Percentiles rank a stretch among this genome's conserved stretches.
These are phyloP conservation scores for Chaetorhynchus papuensis DNA, from an alignment of 2,113 vertebrate genomes.

Conservation along the genomic window DNA sequence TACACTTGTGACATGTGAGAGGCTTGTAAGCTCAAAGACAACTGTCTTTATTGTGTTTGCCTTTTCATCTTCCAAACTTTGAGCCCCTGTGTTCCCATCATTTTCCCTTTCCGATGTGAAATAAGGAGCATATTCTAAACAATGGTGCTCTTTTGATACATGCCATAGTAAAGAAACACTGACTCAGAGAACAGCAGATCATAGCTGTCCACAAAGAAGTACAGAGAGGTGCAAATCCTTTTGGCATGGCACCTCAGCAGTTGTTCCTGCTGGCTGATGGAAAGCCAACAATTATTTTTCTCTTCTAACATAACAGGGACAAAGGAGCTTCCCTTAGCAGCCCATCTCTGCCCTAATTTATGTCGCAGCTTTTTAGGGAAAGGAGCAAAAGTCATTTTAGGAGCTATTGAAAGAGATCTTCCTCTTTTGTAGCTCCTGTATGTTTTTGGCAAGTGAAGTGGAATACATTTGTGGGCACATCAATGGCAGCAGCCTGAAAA, in stretches of 20 bases:
- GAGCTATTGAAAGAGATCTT: neutral
- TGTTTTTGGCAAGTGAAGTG: conserved; percentile 12
- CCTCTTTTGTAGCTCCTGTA: neutral
- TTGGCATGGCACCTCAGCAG: conserved; percentile 28
- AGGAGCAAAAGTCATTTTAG: conserved; percentile 48
- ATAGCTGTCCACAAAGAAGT: conserved; percentile 43
- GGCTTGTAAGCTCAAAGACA: conserved; percentile 52
- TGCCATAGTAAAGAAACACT: conserved; percentile 25
- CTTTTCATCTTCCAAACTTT: conserved; percentile 64
- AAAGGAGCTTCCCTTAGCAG: conserved; percentile 30
- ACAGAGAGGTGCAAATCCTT: conserved; percentile 54
- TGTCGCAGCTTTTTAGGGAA: conserved; percentile 37
- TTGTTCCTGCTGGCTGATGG: conserved; percentile 38
- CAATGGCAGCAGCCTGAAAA: neutral
- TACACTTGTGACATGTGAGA: conserved; percentile 54
- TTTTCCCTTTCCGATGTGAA: conserved; percentile 14
- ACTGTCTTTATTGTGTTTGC: conserved; percentile 53
- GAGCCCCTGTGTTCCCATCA: conserved; percentile 39
- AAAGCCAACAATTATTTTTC: conserved; percentile 56
- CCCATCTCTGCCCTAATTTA: conserved; percentile 33
- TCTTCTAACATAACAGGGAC: conserved; percentile 22
- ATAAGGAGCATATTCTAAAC: conserved; percentile 60
- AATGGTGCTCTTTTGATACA: conserved; percentile 50
- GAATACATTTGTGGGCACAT: conserved; percentile 7
- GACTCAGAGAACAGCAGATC: conserved; percentile 44